These are phyloP conservation scores for Scaptomyza polygonia DNA, from an alignment of 2,888 invertebrate species.

Conservation along the genomic window DNA sequence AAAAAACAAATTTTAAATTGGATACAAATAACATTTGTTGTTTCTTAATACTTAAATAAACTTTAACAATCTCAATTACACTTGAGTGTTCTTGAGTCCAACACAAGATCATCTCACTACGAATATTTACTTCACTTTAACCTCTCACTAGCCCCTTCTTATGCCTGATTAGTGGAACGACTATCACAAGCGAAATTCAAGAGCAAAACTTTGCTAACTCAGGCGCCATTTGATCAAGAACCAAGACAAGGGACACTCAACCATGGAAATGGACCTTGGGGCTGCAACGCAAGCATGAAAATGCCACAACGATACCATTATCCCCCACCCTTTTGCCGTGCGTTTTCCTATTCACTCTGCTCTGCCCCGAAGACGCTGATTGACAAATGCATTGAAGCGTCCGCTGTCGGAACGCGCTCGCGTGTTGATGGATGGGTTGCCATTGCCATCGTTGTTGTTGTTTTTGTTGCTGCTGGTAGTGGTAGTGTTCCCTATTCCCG, in stretches of 20 bases:
- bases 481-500: not conserved
- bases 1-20: too few relatives aligned
- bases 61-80: too few relatives aligned
- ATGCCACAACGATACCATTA: conserved; percentile 43
- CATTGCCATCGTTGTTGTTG: conserved; percentile 8
- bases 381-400: conserved; percentile 71
- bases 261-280: conserved; percentile 68
- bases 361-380: conserved; percentile 47
- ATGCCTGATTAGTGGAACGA: conserved; percentile 5
- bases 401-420: conserved; percentile 41
- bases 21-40: too few relatives aligned
- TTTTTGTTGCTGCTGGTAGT: conserved; percentile 1
- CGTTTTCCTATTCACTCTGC: not conserved
- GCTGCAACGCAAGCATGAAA: conserved; percentile 47
- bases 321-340: not conserved
- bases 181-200: conserved; percentile 63
- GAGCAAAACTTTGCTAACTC: conserved; percentile 48
- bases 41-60: too few relatives aligned
- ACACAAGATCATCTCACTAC: conserved; percentile 48
- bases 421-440: conserved; percentile 67
- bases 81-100: conserved; percentile 15
- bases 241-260: conserved; percentile 10
- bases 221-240: conserved; percentile 36
- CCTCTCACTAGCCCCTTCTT: not conserved
- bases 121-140: conserved; percentile 58